Evolutionary conservation across 2,797 vertebrate genomes (phyloP), one percentile per base, ranked within the genome.

Genomic region (Melanogrammus aeglefinus): DNA sequence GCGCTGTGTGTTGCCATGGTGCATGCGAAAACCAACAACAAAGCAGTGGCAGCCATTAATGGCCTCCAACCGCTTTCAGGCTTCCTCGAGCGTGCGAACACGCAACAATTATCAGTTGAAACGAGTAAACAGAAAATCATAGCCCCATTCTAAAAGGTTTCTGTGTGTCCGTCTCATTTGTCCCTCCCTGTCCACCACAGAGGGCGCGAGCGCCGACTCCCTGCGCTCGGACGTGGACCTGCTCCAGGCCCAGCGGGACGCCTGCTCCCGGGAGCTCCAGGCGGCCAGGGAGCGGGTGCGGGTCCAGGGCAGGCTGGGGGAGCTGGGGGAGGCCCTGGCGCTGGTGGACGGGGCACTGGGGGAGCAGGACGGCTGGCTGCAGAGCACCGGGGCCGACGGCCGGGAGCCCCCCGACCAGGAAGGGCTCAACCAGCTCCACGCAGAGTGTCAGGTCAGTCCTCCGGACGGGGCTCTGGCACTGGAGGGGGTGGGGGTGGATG

Each of bases 341-440:
- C 91, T 88, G 7, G 80, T 98, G 81, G 94, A 96, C 77, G 90
- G 83, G 76, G 87, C 74, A 63, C 1, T 98, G 75, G 88, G 74
- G 82, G 90, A 92, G 3, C 95, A 96, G 66, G 96, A 99, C 76
- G 81, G 66, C 71, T 96, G 96, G 96, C 81, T 96, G 63, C 69
- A 89, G 89, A 35, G 79, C 41, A 85, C 87, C 14, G 84, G 89
- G 1, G 82, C 63, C 3, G 63, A 27, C 9, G 57, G 57, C n/a
- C 6, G 47, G 16, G 18, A 18, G 18, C 13, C 47, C 18, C 47
- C 47, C 6, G 10, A 89, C 2, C 82, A 90, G 63, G 78, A 89
- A 1, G 74, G 92, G 33, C 88, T 95, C 38, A 82, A 80, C 47
- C 81, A 82, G 44, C 79, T 94, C 80, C 92, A 92, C 9, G 92